phyloP scores from a whole-genome alignment of 2,888 invertebrate species.

The Pilophorus perplexus region DNA sequence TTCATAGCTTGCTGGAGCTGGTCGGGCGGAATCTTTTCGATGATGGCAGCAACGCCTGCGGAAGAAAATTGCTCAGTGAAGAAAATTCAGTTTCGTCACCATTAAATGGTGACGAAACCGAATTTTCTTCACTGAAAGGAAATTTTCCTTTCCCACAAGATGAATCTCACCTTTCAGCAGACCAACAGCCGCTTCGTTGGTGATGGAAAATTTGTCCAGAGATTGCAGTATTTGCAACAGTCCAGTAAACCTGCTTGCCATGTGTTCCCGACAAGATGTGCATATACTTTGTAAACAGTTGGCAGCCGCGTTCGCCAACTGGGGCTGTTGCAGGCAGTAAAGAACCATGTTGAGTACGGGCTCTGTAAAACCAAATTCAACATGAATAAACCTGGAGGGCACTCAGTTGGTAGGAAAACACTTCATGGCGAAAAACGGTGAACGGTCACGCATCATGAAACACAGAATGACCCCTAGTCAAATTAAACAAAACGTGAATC shows the following conservation, averaged over 20 bases:
- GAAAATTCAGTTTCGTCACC: too few species aligned
- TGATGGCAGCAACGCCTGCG: constrained; percentile 62
- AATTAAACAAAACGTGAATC: constrained; percentile 26
- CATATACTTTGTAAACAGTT: constrained; percentile 83
- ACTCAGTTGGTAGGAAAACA: too few species aligned
- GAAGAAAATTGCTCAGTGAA: too few species aligned
- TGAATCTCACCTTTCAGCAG: constrained; percentile 63
- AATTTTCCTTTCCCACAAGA: too few species aligned
- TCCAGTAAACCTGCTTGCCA: constrained; percentile 70
- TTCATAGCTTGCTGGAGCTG: constrained; percentile 68
- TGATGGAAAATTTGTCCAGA: constrained; percentile 69
- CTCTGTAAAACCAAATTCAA: constrained; percentile 58
- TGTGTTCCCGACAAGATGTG: constrained; percentile 73
- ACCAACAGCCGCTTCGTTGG: constrained; percentile 71
- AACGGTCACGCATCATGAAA: too few species aligned
- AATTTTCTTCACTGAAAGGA: too few species aligned
- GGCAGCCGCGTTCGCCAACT: constrained; percentile 77
- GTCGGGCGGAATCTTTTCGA: constrained; percentile 58
- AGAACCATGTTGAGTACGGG: constrained; percentile 78
- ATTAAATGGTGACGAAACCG: too few species aligned
- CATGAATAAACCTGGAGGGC: too few species aligned
- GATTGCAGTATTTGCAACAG: constrained; percentile 72
- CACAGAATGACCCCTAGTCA: too few species aligned
- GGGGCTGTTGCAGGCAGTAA: constrained; percentile 67
- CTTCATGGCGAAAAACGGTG: too few species aligned